Evolutionary conservation across 2,797 vertebrate species (phyloP).

Genomic region (Pangasius macronema): DNA sequence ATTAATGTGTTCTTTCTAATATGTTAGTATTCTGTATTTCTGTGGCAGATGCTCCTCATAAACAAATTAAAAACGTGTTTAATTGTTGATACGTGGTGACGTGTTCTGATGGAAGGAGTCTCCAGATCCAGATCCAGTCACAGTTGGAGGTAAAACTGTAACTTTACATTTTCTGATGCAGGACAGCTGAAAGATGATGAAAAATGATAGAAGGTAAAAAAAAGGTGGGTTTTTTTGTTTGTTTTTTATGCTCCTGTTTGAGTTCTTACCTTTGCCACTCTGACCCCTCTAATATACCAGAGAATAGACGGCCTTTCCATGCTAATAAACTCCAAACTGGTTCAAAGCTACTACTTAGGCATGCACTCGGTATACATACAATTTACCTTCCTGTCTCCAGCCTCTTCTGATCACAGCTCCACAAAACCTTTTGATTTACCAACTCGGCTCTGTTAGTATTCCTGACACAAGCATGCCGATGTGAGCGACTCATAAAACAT

Average conservation of each 20-base stretch:
- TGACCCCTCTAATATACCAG: neutral
- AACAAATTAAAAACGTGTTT: neutral
- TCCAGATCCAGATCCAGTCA: neutral
- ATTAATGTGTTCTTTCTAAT: neutral
- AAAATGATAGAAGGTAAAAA: neutral
- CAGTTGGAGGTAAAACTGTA: neutral
- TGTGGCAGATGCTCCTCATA: neutral
- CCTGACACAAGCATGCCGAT: conserved; percentile 25
- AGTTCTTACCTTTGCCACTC: neutral
- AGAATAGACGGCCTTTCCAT: neutral
- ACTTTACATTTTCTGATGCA: neutral
- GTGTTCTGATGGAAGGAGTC: neutral
- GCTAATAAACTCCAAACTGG: neutral
- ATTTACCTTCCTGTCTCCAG: neutral
- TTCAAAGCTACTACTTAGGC: conserved; percentile 2
- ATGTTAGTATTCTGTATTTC: neutral
- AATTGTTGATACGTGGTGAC: neutral
- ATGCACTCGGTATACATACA: neutral
- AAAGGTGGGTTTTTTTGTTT: neutral
- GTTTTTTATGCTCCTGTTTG: neutral
- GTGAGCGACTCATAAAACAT: conserved; percentile 54
- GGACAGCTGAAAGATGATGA: neutral
- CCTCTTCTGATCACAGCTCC: conserved; percentile 29
- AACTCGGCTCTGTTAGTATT: conserved; percentile 43
- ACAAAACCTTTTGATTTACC: conserved; percentile 31